Percentiles rank a stretch among this genome's conserved stretches.
Evolutionary conservation across 2,113 vertebrate genomes (phyloP).

Genomic region (Strix uralensis): DNA sequence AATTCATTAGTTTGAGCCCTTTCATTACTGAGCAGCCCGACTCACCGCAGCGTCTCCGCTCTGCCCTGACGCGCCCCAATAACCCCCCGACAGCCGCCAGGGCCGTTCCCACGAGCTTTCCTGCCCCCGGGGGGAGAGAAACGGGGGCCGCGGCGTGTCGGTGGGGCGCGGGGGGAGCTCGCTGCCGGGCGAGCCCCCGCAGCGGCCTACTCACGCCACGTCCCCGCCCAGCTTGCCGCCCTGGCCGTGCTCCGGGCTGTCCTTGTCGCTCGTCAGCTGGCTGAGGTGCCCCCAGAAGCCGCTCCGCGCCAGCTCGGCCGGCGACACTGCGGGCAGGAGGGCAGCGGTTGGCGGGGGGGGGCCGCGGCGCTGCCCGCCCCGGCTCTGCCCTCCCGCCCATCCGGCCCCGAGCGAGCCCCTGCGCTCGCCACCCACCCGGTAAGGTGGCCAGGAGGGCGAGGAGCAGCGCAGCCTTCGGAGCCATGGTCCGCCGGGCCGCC

Average conservation of each 20-base stretch:
- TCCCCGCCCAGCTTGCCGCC: slow-evolving; percentile 70
- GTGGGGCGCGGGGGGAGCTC: background rate
- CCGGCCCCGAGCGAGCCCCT: accelerated
- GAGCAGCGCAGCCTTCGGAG: background rate
- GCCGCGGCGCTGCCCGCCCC: background rate
- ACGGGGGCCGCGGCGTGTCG: accelerated
- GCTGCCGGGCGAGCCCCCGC: background rate
- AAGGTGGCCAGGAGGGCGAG: slow-evolving; percentile 27
- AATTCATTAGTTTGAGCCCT: too few species aligned
- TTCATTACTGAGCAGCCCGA: background rate
- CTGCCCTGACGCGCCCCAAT: accelerated
- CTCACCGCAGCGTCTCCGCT: accelerated
- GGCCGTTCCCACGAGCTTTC: accelerated
- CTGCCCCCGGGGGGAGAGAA: background rate
- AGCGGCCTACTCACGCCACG: background rate
- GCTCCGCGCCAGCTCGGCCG: background rate
- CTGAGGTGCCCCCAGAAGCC: slow-evolving; percentile 71
- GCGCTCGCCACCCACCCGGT: background rate
- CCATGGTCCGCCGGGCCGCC: background rate
- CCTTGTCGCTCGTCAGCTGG: slow-evolving; percentile 72
- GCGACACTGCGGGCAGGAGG: background rate
- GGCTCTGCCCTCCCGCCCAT: background rate
- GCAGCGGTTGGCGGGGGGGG: accelerated
- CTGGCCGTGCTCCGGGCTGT: slow-evolving; percentile 21
- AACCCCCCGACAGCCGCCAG: accelerated